Evolutionary conservation across 2,888 invertebrate species (phyloP), one percentile per base, ranked within the genome.

Genomic region (Acleris holmiana): DNA sequence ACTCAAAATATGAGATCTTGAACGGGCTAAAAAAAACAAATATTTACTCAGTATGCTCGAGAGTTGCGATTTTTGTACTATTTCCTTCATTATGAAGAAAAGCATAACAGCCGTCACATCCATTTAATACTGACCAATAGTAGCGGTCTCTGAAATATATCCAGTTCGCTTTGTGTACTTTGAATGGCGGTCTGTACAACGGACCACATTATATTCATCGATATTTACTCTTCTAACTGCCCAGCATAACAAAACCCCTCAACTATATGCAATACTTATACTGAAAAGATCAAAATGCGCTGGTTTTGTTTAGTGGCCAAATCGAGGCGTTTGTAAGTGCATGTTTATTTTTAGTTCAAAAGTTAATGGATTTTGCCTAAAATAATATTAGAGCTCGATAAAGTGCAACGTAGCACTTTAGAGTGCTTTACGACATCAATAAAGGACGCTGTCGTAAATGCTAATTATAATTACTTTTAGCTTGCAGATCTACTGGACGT

Each of bases 161-260:
- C 63, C 51, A 40, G 54, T 54, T 25, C 47, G 41, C 54, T 61
- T 23, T 48, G 40, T 59, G 49, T 40, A 47, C 47, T 29, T 46
- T 35, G 46, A 63, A 47, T 58, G 57, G 57, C 21, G 62, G 62
- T 57, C 63, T 63, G 51, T 63, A 63, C 51, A 57, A 19, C 62
- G 21, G n/a, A 47, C 57, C 51, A 53, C 58, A 35, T 53, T 47
- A 19, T 13, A 46, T 25, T 50, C 40, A 47, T 23, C 57, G 57
- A 63, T 63, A 63, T 63, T 63, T 63, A 63, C 62, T 46, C 41
- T 46, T 2, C 4, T 40, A 35, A 48, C 48, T 23, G 19, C n/a
- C 63, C 47, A 47, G 1, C n/a, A 0, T 23, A 15, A 7, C 40
- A 46, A 10, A 51, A 53, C 6, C 63, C n/a, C 35, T 13, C 4